Conservation (phyloP, 2,888 invertebrate species). For the Toxonevra muliebris region DNA sequence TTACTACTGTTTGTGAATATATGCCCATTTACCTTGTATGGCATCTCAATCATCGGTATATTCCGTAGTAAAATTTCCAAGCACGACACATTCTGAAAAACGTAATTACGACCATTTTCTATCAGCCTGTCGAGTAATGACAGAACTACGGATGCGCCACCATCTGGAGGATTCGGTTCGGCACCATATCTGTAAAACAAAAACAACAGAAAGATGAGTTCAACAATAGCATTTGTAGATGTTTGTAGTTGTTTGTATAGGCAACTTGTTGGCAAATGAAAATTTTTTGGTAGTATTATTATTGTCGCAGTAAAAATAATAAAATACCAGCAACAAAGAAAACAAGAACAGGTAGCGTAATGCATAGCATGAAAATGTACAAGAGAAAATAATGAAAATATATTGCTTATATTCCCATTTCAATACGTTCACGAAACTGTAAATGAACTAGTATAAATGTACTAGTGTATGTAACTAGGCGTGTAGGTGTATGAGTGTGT, state of each 20-base stretch:
- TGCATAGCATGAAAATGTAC: neutral
- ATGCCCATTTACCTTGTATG: conserved; percentile 58
- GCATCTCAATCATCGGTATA: conserved; percentile 69
- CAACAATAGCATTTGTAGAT: too few species aligned
- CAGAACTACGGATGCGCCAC: conserved; percentile 71
- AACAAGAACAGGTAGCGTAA: neutral
- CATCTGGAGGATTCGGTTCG: conserved; percentile 69
- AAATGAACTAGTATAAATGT: too few species aligned
- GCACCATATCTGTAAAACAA: conserved; percentile 71
- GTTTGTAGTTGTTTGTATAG: too few species aligned
- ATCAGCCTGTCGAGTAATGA: conserved; percentile 73
- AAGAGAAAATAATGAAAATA: conserved; percentile 6
- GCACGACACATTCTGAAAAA: conserved; percentile 76
- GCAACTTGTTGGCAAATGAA: neutral
- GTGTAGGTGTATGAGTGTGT: too few species aligned
- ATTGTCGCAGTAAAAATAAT: neutral
- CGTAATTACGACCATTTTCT: conserved; percentile 72
- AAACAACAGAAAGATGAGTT: conserved; percentile 24
- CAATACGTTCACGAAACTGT: too few species aligned
- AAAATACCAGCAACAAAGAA: neutral
- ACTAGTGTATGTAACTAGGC: too few species aligned
- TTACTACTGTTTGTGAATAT: neutral
- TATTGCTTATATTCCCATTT: too few species aligned
- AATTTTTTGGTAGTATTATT: neutral
- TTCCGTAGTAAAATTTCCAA: conserved; percentile 75